phyloP scores from a whole-genome alignment of 2,113 vertebrate genomes.

The Gymnarchus niloticus region DNA sequence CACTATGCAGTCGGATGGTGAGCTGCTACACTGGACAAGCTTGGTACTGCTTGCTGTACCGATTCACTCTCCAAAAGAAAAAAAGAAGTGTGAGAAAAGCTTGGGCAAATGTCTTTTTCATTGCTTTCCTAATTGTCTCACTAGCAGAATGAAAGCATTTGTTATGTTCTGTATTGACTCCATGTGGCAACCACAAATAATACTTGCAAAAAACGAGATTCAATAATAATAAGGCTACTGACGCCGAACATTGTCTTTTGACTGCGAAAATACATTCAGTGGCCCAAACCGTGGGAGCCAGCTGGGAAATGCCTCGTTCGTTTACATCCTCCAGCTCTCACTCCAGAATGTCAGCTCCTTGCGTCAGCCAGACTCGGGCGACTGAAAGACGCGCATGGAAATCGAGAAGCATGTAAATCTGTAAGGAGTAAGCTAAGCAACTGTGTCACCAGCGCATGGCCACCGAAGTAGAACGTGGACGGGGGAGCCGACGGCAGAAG shows the following conservation, averaged over 20 bases:
- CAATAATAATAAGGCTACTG: background rate
- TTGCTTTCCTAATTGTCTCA: background rate
- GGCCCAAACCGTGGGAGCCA: background rate
- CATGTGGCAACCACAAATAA: background rate
- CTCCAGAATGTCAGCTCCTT: background rate
- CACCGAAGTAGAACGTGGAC: background rate
- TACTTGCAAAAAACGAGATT: background rate
- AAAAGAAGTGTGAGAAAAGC: background rate
- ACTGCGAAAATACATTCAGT: background rate
- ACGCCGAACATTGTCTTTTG: background rate
- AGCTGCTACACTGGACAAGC: background rate
- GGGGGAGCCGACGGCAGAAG: background rate
- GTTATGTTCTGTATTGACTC: background rate
- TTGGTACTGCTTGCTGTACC: background rate
- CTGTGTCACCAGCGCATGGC: background rate
- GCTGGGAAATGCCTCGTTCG: background rate
- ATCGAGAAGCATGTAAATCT: conserved; percentile 4
- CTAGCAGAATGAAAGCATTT: background rate
- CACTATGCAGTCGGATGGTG: background rate
- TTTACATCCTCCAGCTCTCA: background rate
- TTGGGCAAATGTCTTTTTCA: background rate
- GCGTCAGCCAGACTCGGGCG: background rate
- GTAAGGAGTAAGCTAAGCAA: background rate
- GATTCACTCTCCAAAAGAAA: background rate
- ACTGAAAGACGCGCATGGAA: background rate